These are phyloP conservation scores for Calyptommatus sinebrachiatus DNA, from an alignment of 2,113 vertebrate genomes.

Conservation along the genomic window DNA sequence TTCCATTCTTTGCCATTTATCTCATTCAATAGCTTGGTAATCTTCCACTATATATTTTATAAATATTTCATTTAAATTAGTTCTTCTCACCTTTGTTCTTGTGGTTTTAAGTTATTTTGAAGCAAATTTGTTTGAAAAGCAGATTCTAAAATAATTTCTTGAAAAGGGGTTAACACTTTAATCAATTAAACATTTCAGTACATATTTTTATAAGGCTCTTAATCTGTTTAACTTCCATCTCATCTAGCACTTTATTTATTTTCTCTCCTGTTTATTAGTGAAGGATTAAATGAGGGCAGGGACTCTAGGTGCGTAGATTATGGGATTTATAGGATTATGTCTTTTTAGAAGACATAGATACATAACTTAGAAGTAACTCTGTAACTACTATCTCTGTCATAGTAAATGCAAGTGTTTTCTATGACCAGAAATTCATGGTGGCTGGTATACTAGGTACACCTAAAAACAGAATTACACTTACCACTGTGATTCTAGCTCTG, in stretches of 20 bases:
- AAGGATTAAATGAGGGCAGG: not conserved
- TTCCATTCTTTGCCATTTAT: too few relatives aligned
- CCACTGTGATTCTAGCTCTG: too few relatives aligned
- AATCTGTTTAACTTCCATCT: not conserved
- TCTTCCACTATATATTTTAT: too few relatives aligned
- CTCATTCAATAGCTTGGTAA: too few relatives aligned
- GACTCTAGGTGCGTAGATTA: not conserved
- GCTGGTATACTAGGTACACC: too few relatives aligned
- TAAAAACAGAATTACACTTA: too few relatives aligned
- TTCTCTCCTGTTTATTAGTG: not conserved
- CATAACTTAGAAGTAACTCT: not conserved
- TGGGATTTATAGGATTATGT: too few relatives aligned
- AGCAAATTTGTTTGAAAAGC: not conserved
- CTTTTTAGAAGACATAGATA: too few relatives aligned
- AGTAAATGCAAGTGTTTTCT: too few relatives aligned
- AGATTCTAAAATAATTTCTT: not conserved
- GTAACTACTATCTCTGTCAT: too few relatives aligned
- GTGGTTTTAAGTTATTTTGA: slow-evolving; percentile 10
- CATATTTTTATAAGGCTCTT: not conserved
- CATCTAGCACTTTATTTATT: not conserved
- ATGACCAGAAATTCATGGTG: too few relatives aligned
- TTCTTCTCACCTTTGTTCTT: not conserved
- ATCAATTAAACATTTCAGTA: not conserved
- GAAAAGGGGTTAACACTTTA: not conserved
- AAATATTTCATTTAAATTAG: too few relatives aligned